Percentiles rank a stretch among this genome's conserved stretches.
These are phyloP conservation scores for Uloborus diversus DNA, from an alignment of 1,140 invertebrate genomes.

Conservation along the genomic window DNA sequence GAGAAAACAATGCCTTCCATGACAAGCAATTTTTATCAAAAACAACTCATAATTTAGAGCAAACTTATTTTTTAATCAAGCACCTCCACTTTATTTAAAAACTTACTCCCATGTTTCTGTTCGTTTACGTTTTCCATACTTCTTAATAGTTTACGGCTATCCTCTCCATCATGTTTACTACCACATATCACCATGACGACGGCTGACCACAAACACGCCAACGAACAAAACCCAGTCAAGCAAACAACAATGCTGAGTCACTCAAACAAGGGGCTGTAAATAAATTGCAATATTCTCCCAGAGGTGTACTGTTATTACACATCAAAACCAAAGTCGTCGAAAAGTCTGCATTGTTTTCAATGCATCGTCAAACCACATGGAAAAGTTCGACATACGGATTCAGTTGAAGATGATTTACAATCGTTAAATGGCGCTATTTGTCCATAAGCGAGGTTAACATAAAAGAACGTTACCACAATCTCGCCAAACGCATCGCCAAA, in stretches of 20 bases:
- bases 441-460: not conserved
- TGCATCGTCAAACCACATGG: not conserved
- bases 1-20: too few species aligned
- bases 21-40: too few species aligned
- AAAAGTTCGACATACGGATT: not conserved
- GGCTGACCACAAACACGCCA: slow-evolving; percentile 19
- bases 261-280: not conserved
- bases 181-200: slow-evolving; percentile 57
- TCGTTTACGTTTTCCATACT: slow-evolving; percentile 55
- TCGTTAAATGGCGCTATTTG: not conserved
- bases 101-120: slow-evolving; percentile 56
- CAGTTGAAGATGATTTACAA: not conserved
- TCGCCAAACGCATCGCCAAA: too few species aligned
- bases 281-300: not conserved
- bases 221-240: not conserved
- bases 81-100: too few species aligned
- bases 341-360: not conserved
- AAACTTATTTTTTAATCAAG: too few species aligned
- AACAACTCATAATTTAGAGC: too few species aligned
- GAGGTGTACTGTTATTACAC: not conserved
- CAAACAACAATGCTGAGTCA: slow-evolving; percentile 6
- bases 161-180: slow-evolving; percentile 45
- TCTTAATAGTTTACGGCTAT: slow-evolving; percentile 40
- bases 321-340: not conserved
- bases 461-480: not conserved